Evolutionary conservation across 2,113 vertebrate genomes (phyloP).

Genomic region (Macquaria ambigua): DNA sequence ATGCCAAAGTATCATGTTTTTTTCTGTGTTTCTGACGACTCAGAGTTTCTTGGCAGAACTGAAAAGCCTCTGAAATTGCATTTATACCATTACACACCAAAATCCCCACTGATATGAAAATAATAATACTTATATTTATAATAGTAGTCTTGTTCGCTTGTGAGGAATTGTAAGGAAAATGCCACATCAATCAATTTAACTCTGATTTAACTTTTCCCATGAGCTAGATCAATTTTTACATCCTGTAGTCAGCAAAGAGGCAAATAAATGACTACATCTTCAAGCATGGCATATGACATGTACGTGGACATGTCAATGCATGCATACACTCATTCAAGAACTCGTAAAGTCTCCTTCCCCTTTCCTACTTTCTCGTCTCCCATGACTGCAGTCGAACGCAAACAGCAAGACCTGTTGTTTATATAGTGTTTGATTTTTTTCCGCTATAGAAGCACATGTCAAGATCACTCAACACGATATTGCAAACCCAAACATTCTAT

Average conservation of each 20-base stretch:
- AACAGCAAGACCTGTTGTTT: slow-evolving; percentile 40
- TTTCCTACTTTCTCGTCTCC: not conserved
- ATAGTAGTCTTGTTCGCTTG: slow-evolving; percentile 2
- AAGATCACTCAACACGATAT: slow-evolving; percentile 54
- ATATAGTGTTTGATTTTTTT: slow-evolving; percentile 25
- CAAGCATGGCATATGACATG: not conserved
- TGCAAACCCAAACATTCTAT: slow-evolving; percentile 52
- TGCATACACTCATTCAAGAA: not conserved
- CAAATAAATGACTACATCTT: not conserved
- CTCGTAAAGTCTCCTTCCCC: not conserved
- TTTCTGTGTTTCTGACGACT: slow-evolving; percentile 19
- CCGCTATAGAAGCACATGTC: slow-evolving; percentile 57
- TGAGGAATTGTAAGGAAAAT: not conserved
- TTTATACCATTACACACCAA: slow-evolving; percentile 25
- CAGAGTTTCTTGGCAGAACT: slow-evolving; percentile 47
- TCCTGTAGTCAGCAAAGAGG: not conserved
- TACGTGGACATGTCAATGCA: not conserved
- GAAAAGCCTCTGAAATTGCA: slow-evolving; percentile 15
- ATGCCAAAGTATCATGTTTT: slow-evolving; percentile 38
- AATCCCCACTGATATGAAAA: slow-evolving; percentile 40
- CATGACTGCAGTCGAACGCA: not conserved
- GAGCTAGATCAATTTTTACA: not conserved
- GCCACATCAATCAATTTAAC: not conserved
- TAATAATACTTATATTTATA: not conserved
- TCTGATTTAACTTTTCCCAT: not conserved